phyloP scores from a whole-genome alignment of 2,113 vertebrate genomes.

The Ellobius talpinus region DNA sequence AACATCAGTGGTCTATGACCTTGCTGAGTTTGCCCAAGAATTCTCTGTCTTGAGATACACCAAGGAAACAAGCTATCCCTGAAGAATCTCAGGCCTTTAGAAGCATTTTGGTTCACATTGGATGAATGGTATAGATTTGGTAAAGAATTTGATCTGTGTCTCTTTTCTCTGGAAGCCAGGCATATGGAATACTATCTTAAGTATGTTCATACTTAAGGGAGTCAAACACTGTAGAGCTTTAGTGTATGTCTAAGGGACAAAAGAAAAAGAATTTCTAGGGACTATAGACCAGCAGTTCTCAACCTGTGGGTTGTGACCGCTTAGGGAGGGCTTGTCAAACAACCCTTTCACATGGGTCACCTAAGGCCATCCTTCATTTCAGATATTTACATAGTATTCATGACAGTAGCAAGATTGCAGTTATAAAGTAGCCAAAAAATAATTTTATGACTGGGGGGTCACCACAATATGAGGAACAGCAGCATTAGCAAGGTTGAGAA shows the following conservation, averaged over 20 bases:
- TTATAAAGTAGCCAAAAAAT: neutral
- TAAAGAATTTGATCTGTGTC: neutral
- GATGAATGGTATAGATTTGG: neutral
- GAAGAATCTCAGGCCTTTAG: neutral
- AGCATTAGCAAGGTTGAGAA: neutral
- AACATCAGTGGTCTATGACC: neutral
- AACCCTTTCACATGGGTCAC: neutral
- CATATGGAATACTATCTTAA: neutral
- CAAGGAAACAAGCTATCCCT: neutral
- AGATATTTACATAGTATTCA: neutral
- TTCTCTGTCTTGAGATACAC: neutral
- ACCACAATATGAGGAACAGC: neutral
- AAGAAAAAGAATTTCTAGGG: neutral
- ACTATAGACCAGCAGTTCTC: neutral
- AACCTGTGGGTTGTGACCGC: neutral
- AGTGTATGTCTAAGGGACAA: neutral
- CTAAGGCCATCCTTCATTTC: neutral
- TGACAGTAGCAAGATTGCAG: neutral
- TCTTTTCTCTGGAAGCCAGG: neutral
- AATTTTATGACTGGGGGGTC: neutral
- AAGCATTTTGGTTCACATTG: neutral
- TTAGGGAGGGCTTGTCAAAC: neutral
- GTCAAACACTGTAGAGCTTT: neutral
- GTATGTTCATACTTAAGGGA: neutral
- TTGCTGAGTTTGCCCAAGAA: neutral